Conservation (phyloP, 2,797 vertebrate species). For the Sylvia borin region DNA sequence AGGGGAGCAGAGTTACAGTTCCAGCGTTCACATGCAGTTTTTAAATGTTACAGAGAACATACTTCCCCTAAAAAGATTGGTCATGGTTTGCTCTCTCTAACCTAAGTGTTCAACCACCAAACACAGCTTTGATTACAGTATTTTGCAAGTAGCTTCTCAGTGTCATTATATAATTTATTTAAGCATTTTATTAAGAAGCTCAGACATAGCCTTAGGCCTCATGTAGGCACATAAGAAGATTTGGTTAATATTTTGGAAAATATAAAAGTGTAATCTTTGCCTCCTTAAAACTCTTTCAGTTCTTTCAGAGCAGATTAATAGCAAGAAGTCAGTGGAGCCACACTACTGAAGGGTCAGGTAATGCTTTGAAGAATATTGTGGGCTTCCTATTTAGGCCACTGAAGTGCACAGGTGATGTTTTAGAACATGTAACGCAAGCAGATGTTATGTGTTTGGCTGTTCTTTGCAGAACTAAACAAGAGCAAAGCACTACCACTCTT, state of each 20-base stretch:
- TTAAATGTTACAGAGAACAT: neutral
- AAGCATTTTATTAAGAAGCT: slow-evolving; percentile 54
- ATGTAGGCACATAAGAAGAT: slow-evolving; percentile 58
- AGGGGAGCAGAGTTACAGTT: neutral
- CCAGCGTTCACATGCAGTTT: neutral
- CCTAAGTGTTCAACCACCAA: slow-evolving; percentile 13
- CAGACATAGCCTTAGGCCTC: slow-evolving; percentile 54
- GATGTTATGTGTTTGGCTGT: neutral
- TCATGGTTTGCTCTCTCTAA: neutral
- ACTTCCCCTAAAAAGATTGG: neutral
- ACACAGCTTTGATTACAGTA: neutral
- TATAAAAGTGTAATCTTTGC: slow-evolving; percentile 45
- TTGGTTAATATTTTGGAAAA: slow-evolving; percentile 62
- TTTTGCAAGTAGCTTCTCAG: slow-evolving; percentile 8
- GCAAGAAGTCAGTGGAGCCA: neutral
- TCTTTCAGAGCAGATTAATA: slow-evolving; percentile 31
- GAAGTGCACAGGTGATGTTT: neutral
- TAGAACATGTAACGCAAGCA: neutral
- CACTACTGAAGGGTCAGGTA: neutral
- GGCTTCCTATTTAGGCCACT: neutral
- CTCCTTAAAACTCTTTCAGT: slow-evolving; percentile 18
- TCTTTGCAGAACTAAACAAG: neutral
- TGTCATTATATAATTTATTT: slow-evolving; percentile 4
- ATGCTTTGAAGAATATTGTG: neutral
- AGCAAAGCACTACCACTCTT: neutral